Base-by-base conservation (phyloP, 2,888 invertebrate species). In the Geophilus truncorum region DNA sequence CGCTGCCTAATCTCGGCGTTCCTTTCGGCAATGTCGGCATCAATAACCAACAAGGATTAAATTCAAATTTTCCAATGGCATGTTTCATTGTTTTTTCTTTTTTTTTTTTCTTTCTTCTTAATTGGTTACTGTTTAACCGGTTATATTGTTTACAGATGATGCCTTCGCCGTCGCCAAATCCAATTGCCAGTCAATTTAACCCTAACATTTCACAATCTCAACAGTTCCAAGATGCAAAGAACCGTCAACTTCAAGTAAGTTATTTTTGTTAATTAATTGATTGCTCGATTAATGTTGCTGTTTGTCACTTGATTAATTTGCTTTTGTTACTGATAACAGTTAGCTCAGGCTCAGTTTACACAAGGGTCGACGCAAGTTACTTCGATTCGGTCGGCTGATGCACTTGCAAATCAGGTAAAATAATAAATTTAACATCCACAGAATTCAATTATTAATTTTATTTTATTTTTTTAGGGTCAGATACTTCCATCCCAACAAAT, bases 401-500 rank as follows among this genome's bases (percentile, higher is more conserved):
- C 62, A 62, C 62, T 12, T 62, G 25, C 62, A 23, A 62, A 62
- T 62, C 62, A 62, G 62, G 62, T 62, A 25, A n/a, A n/a, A n/a
- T n/a, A n/a, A n/a, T n/a, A n/a, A n/a, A n/a, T n/a, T n/a, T n/a
- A n/a, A n/a, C n/a, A n/a, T n/a, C n/a, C n/a, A n/a, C n/a, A n/a
- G n/a, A n/a, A n/a, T n/a, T n/a, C n/a, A n/a, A n/a, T n/a, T n/a
- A n/a, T n/a, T n/a, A n/a, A n/a, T 45, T 15, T 45, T 12, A 2
- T 40, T 7, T 15, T 40, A 9, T 40, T 40, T 40, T 45, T n/a
- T 1, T n/a, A 62, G 62, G 62, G 25, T 23, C 80, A 80, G 62
- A 78, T 51, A 76, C 62, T 70, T 76, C 81, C 82, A 28, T 82
- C 82, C 79, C 82, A 83, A 51, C 81, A 82, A 76, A 40, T 62